Evolutionary conservation across 2,797 vertebrate genomes (phyloP).

Genomic region (Pagetopsis macropterus): DNA sequence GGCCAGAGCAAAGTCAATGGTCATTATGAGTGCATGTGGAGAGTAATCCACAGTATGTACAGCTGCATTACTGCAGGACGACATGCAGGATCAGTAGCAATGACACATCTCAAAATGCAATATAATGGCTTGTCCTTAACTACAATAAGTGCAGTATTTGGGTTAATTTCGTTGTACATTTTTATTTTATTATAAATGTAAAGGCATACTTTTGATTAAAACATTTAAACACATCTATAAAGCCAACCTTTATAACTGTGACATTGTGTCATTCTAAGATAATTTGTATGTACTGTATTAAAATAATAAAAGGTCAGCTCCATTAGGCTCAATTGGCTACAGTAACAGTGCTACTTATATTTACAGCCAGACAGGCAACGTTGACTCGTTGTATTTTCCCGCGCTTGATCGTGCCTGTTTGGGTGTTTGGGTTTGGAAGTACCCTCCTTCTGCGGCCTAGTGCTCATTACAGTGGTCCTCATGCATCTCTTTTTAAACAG

Average conservation of each 20-base stretch:
- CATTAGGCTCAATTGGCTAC: constrained; percentile 1
- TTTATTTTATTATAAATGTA: no score
- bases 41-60: constrained; percentile 68
- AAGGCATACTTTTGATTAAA: neutral
- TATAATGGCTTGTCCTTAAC: neutral
- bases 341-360: constrained; percentile 16
- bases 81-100: constrained; percentile 40
- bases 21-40: constrained; percentile 66
- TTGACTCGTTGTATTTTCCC: constrained; percentile 36
- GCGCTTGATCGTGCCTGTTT: constrained; percentile 40
- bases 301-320: constrained; percentile 23
- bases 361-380: constrained; percentile 39
- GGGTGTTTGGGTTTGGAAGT: constrained; percentile 17
- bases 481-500: constrained; percentile 77
- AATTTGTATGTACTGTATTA: neutral
- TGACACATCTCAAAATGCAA: constrained; percentile 26
- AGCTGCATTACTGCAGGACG: constrained; percentile 43
- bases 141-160: neutral
- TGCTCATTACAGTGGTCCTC: constrained; percentile 75
- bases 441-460: constrained; percentile 42
- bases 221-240: neutral
- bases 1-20: constrained; percentile 70
- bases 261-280: neutral
- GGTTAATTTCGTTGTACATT: neutral
- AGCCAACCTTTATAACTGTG: neutral